Evolutionary conservation across 2,797 vertebrate species (phyloP), one percentile per base, ranked within the genome.

Genomic region (Nannoperca obscura): DNA sequence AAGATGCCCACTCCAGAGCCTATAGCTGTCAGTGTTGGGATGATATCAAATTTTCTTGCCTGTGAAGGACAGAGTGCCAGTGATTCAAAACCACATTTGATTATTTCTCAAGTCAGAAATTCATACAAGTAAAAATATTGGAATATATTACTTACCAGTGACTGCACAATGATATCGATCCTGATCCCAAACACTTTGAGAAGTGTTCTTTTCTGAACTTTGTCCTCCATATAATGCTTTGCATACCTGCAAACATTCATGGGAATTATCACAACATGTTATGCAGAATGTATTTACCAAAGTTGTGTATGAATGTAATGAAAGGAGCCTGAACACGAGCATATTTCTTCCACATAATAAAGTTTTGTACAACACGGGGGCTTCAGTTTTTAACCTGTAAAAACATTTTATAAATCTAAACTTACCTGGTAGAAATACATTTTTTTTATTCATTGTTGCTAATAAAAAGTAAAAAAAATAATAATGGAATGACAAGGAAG

Each of bases 1-100:
- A 99, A 99, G 86, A 99, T 99, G 80, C 98, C 98, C 77, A 99
- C 98, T 76, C 98, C 98, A 27, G 98, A 99, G 76, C 98, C 98
- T 7, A 99, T 98, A 11, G 98, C 97, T 3, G 96, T 99, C 89
- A 99, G 92, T 0, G 98, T 99, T 0, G 98, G 98, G 86, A 99
- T 99, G 91, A 99, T 97, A 85, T 99, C 96, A 91, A 99, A 99
- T 90, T 98, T 97, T 72, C 98, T 95, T 3, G 97, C 98, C 98
- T 99, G 86, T 59, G 44, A 78, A 65, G 20, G 36, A 80, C 57
- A 72, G 2, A 61, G 36, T 2, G 11, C 2, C 0, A 19, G 1
- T 72, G 5, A 55, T 2, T 36, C 0, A 52, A 30, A 30, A 1
- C 17, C 32, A 1, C 7, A 1, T 38, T n/a, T 19, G 19, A 24